Evolutionary conservation across 1,140 invertebrate genomes (phyloP), one percentile per base, ranked within the genome.

Genomic region (Euschistus heros): DNA sequence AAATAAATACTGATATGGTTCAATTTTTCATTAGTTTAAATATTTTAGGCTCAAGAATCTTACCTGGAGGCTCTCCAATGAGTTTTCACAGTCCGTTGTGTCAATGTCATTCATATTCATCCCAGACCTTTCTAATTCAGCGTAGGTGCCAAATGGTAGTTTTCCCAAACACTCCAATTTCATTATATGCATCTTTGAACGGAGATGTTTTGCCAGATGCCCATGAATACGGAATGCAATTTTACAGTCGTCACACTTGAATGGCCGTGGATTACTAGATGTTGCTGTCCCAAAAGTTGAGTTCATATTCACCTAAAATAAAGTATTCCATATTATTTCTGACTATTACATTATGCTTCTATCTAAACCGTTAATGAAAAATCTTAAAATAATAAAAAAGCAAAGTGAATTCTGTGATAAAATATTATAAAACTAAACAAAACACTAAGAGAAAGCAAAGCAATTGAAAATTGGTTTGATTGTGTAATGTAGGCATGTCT

Each of bases 111-210:
- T 94, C 66, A 94, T 80, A 76, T 91, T 91, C 52, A 93, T 83
- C 47, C 92, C 90, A 20, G 88, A 89, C 26, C 92, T 80, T 76
- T 97, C 94, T 72, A 97, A 88, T 77, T 95, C 92, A 26, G 92
- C 92, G 74, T 93, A 97, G 30, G 92, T 92, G n/a, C 94, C 94
- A 73, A 94, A 94, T 0, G 94, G 94, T 66, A 98, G 75, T 77
- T 97, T 97, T 50, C 84, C 89, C 30, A 94, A 76, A 75, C 90
- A 93, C 75, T 97, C 94, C 47, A 98, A 79, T 72, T 91, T 88
- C 85, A 94, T 93, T 24, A 98, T 94, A 74, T 99, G 96, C 83
- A 92, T 91, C 80, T 97, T 97, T 33, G 93, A 96, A 46, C 94
- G 82, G 47, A 98, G 79, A 80, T 98, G 96, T 78, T 97, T 97